phyloP scores from a whole-genome alignment of 2,888 invertebrate genomes.

The Microctonus brassicae region DNA sequence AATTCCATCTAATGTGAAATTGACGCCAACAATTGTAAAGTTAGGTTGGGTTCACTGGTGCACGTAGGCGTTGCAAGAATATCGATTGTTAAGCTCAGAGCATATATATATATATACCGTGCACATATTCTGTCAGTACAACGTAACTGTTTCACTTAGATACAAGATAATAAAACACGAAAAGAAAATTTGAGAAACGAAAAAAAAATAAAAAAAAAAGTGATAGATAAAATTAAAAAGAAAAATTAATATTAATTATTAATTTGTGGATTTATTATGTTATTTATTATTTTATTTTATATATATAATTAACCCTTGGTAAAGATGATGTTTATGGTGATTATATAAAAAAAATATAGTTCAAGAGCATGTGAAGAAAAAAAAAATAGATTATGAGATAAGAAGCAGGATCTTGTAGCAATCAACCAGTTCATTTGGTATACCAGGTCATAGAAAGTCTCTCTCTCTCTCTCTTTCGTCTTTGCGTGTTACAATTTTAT shows the following conservation, averaged over 20 bases:
- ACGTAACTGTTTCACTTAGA: neutral
- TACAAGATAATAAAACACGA: too few relatives aligned
- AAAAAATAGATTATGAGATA: slow-evolving; percentile 7
- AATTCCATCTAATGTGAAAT: neutral
- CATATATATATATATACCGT: slow-evolving; percentile 44
- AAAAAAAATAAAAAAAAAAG: too few relatives aligned
- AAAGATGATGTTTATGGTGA: neutral
- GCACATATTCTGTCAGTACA: slow-evolving; percentile 47
- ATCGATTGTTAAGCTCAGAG: slow-evolving; percentile 58
- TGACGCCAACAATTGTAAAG: slow-evolving; percentile 11
- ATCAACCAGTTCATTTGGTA: slow-evolving; percentile 11
- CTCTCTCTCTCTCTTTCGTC: too few relatives aligned
- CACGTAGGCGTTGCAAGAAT: slow-evolving; percentile 57
- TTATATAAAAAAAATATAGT: neutral
- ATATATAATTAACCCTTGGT: too few relatives aligned
- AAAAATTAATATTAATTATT: too few relatives aligned
- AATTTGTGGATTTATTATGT: too few relatives aligned
- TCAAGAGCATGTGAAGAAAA: neutral
- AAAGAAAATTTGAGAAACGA: too few relatives aligned
- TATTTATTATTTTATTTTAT: too few relatives aligned
- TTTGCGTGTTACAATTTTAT: slow-evolving; percentile 4
- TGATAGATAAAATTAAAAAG: too few relatives aligned
- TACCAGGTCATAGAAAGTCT: slow-evolving; percentile 29
- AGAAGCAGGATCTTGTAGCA: neutral
- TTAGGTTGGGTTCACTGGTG: slow-evolving; percentile 29